Percentiles rank a stretch among this genome's conserved stretches.
Conservation (phyloP, 2,888 invertebrate genomes). For the Mylabris sibirica region DNA sequence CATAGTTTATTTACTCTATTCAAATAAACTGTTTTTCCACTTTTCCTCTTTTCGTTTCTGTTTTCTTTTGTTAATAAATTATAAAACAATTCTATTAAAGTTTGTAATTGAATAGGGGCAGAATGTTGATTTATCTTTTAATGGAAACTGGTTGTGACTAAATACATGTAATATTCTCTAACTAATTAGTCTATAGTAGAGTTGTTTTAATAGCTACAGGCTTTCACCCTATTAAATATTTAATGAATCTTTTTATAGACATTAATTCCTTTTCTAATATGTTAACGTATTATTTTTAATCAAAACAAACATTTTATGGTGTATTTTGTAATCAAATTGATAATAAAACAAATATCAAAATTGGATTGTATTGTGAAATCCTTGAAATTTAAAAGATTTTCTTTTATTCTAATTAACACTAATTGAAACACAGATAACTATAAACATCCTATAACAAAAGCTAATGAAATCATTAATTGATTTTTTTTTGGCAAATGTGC, state of each 20-base stretch:
- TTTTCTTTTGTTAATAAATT: background rate
- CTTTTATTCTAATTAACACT: too few relatives aligned
- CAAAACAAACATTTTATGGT: background rate
- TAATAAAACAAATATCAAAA: background rate
- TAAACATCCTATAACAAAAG: background rate
- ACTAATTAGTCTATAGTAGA: background rate
- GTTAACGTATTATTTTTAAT: background rate
- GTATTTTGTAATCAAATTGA: background rate
- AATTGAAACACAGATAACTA: too few relatives aligned
- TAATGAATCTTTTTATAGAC: constrained; percentile 5
- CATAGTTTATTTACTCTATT: too few relatives aligned
- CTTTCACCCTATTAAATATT: constrained; percentile 3
- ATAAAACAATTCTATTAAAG: background rate
- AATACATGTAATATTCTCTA: background rate
- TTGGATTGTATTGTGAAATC: background rate
- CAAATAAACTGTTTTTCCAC: too few relatives aligned
- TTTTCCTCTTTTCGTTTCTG: background rate
- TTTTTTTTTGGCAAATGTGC: background rate
- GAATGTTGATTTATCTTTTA: constrained; percentile 11
- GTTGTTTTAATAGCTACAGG: background rate
- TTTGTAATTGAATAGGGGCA: background rate
- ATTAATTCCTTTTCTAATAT: background rate
- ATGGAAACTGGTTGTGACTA: background rate
- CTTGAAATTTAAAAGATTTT: background rate
- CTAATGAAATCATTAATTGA: background rate